phyloP scores from a whole-genome alignment of 2,797 vertebrate species.

The Avahi laniger region DNA sequence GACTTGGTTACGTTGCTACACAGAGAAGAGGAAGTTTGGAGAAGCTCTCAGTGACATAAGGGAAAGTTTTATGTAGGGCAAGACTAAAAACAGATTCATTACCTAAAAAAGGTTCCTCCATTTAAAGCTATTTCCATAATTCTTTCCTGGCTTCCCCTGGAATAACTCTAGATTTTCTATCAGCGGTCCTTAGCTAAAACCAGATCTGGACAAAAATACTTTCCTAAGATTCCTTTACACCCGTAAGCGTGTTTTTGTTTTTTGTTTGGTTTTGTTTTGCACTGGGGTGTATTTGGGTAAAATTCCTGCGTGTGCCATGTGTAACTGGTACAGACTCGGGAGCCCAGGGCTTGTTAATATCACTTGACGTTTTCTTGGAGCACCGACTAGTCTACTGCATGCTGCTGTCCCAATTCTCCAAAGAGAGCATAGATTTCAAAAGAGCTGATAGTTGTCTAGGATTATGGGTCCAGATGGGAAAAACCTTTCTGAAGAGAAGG shows the following conservation, averaged over 20 bases:
- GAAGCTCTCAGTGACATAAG: slow-evolving; percentile 34
- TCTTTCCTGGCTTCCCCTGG: not conserved
- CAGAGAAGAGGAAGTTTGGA: slow-evolving; percentile 63
- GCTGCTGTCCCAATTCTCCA: not conserved
- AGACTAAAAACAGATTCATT: not conserved
- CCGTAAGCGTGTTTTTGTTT: not conserved
- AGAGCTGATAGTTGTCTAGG: not conserved
- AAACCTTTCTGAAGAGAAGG: not conserved
- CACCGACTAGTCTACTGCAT: not conserved
- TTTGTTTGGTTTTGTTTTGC: not conserved
- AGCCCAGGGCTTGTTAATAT: not conserved
- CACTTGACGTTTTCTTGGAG: not conserved
- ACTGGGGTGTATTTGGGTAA: not conserved
- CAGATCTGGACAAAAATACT: not conserved
- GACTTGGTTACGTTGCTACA: not conserved
- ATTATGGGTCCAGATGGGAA: not conserved
- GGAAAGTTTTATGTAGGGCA: slow-evolving; percentile 14
- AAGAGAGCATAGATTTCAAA: not conserved
- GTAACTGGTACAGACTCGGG: not conserved
- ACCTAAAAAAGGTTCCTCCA: not conserved
- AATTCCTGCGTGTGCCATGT: not conserved
- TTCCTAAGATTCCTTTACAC: not conserved
- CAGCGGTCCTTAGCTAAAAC: not conserved
- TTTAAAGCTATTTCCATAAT: not conserved
- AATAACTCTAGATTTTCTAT: not conserved